These are phyloP conservation scores for Amniataba percoides DNA, from an alignment of 2,797 vertebrate genomes.

Conservation along the genomic window DNA sequence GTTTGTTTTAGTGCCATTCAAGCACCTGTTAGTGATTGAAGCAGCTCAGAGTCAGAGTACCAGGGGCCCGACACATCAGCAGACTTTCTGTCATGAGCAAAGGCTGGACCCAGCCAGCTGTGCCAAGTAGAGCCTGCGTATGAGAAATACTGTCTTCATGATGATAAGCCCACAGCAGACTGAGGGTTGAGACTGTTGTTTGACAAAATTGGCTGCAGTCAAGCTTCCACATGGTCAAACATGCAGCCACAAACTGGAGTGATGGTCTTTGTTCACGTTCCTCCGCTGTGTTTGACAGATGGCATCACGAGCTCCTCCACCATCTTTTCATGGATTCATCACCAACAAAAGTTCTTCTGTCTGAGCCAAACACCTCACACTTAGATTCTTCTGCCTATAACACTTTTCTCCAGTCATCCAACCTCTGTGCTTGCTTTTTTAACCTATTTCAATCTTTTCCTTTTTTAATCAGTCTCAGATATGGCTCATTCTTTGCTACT, in stretches of 20 bases:
- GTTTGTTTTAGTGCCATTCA: no score
- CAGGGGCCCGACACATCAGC: no score
- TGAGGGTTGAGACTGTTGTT: neutral
- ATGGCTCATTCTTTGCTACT: neutral
- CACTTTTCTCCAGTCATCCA: slow-evolving; percentile 8
- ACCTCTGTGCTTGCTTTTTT: slow-evolving; percentile 10
- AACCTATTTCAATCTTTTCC: neutral
- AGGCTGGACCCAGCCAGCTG: no score
- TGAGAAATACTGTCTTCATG: no score
- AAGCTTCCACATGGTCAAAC: slow-evolving; percentile 3
- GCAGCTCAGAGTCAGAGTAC: no score
- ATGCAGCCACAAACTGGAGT: slow-evolving; percentile 7
- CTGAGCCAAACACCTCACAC: neutral
- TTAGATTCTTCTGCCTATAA: neutral
- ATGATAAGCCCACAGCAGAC: neutral
- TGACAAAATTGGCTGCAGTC: neutral
- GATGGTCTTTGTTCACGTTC: slow-evolving; percentile 17
- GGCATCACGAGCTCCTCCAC: neutral
- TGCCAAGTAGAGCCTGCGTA: no score
- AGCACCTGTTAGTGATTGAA: no score
- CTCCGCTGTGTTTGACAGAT: neutral
- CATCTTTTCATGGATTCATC: neutral
- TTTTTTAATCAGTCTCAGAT: neutral
- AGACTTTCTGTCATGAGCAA: no score
- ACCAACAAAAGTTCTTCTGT: neutral